phyloP scores from a whole-genome alignment of 2,113 vertebrate species.

The Myiagra hebetior region DNA sequence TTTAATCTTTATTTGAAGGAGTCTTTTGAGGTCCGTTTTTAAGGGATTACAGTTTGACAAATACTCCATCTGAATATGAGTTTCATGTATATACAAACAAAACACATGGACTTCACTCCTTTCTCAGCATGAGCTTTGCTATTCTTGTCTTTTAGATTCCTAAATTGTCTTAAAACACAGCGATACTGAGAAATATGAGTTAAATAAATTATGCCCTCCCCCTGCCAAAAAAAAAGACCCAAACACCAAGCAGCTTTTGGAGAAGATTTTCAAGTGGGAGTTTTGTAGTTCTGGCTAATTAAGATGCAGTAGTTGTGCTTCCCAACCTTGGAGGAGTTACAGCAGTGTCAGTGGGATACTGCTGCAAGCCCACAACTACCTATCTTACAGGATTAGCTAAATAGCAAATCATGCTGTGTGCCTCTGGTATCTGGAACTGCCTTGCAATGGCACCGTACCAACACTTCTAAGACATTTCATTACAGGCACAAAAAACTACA shows the following conservation, averaged over 20 bases:
- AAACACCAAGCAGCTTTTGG: neutral
- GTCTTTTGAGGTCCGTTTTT: neutral
- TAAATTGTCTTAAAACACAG: neutral
- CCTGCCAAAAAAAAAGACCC: accelerated
- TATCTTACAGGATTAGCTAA: slow-evolving; percentile 7
- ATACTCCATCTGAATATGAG: neutral
- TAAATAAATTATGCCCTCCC: neutral
- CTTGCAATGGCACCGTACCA: neutral
- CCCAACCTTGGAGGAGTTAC: neutral
- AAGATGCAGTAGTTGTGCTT: neutral
- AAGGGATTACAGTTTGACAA: neutral
- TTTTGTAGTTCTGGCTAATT: neutral
- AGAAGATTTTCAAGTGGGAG: neutral
- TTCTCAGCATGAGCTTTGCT: neutral
- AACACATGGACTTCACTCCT: neutral
- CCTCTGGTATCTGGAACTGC: neutral
- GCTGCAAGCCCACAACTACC: neutral
- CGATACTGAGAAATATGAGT: neutral
- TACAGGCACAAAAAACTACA: neutral
- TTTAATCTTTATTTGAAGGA: neutral
- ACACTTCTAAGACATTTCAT: neutral
- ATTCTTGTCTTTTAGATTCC: neutral
- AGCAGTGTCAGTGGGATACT: neutral
- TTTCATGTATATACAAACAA: neutral
- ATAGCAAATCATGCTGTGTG: neutral